Evolutionary conservation across 2,797 vertebrate species (phyloP).

Genomic region (Harpagifer antarcticus): DNA sequence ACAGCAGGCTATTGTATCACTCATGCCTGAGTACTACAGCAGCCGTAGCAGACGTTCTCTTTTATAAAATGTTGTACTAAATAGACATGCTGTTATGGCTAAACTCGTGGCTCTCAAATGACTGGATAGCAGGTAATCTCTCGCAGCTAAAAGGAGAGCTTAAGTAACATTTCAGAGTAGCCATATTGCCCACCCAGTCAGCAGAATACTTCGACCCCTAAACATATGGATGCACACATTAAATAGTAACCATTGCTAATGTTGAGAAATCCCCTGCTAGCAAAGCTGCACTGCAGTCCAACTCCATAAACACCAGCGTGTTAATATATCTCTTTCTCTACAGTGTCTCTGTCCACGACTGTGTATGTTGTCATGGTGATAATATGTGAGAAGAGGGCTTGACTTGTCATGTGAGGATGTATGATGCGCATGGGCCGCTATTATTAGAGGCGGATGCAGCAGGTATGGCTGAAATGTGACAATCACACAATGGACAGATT

Average conservation of each 20-base stretch:
- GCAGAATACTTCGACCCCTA: neutral
- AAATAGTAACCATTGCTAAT: too few relatives aligned
- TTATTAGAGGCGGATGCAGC: constrained; percentile 59
- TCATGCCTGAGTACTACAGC: constrained; percentile 26
- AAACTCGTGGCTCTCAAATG: constrained; percentile 77
- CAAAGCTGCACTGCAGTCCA: neutral
- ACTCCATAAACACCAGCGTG: neutral
- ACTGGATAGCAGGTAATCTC: constrained; percentile 59
- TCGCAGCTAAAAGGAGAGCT: constrained; percentile 43
- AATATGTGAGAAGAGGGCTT: constrained; percentile 42
- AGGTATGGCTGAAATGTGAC: constrained; percentile 58
- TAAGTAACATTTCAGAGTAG: constrained; percentile 17
- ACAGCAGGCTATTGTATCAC: constrained; percentile 32
- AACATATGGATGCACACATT: neutral
- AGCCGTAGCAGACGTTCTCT: constrained; percentile 12
- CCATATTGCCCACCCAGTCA: neutral
- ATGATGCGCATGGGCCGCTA: constrained; percentile 48
- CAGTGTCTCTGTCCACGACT: constrained; percentile 2
- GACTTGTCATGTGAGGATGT: constrained; percentile 57
- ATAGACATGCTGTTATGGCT: constrained; percentile 63
- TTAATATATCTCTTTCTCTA: constrained; percentile 12
- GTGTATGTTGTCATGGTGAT: constrained; percentile 61
- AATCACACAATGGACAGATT: constrained; percentile 13
- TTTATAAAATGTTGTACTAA: constrained; percentile 58
- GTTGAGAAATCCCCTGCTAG: too few relatives aligned